These are phyloP conservation scores for Clytia hemisphaerica DNA, from an alignment of 30 jellyfish, hydroid and myxozoan species.

Conservation along the genomic window DNA sequence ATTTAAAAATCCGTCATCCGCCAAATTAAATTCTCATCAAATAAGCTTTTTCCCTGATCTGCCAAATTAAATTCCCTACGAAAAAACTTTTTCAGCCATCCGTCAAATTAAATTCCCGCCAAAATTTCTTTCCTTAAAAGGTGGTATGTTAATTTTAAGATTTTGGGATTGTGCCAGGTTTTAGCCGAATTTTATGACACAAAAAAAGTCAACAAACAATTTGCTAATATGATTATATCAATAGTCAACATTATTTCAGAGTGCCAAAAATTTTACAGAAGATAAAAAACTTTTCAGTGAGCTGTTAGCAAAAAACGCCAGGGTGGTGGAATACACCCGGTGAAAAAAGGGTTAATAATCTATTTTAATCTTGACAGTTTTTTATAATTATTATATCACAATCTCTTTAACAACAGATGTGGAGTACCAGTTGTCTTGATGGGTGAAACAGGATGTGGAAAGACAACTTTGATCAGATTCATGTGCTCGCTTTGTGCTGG, in stretches of 20 bases:
- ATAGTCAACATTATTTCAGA: background rate
- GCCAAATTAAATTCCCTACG: no score
- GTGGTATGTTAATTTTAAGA: no score
- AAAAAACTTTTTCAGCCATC: no score
- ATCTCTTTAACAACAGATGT: no score
- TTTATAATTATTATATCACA: background rate
- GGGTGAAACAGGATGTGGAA: slow-evolving; percentile 84
- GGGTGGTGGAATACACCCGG: background rate
- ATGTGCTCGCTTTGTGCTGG: slow-evolving; percentile 69
- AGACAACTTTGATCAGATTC: slow-evolving; percentile 44
- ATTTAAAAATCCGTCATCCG: no score
- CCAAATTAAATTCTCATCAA: no score
- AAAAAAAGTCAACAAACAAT: no score
- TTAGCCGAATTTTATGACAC: background rate
- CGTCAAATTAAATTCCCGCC: no score
- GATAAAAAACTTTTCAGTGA: background rate
- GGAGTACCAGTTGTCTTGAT: slow-evolving; percentile 57
- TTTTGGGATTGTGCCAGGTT: background rate
- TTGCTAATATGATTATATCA: no score
- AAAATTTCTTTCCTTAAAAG: no score
- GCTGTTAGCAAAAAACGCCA: background rate
- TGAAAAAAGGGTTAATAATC: background rate
- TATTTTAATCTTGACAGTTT: background rate
- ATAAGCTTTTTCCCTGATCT: no score
- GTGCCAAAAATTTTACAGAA: background rate